phyloP scores from a whole-genome alignment of 1,140 invertebrate species.

The Panagrolaimus sp. region DNA sequence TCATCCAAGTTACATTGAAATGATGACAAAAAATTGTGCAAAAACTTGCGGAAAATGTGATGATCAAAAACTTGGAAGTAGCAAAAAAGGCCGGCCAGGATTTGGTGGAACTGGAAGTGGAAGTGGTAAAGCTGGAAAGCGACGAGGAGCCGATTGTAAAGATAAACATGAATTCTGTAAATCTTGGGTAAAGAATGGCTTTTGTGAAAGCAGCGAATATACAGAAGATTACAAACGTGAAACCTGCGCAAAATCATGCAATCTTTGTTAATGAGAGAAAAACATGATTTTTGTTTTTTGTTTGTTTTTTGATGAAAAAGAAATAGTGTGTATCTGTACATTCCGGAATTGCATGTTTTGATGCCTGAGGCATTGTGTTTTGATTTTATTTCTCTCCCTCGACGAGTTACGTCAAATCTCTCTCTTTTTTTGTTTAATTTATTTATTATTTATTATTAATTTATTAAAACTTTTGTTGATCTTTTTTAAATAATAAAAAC shows the following conservation, averaged over 20 bases:
- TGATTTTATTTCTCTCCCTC: too few species aligned
- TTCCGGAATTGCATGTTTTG: too few species aligned
- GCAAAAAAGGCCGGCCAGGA: slow-evolving; percentile 5
- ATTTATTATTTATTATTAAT: too few species aligned
- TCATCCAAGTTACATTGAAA: slow-evolving; percentile 37
- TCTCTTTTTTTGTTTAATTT: too few species aligned
- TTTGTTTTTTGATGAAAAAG: too few species aligned
- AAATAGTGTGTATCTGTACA: too few species aligned
- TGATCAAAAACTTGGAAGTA: slow-evolving; percentile 9
- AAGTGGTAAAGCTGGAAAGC: neutral
- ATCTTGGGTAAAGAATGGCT: slow-evolving; percentile 32
- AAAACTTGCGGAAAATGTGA: slow-evolving; percentile 42
- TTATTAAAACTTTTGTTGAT: too few species aligned
- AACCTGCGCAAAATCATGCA: slow-evolving; percentile 7
- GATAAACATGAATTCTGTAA: slow-evolving; percentile 21
- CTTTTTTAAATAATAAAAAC: too few species aligned
- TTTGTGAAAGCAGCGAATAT: slow-evolving; percentile 43
- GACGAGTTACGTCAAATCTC: too few species aligned
- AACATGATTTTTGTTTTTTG: too few species aligned
- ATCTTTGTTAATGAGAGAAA: neutral
- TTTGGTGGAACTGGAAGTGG: neutral
- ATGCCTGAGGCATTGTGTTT: too few species aligned
- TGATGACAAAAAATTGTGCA: slow-evolving; percentile 46
- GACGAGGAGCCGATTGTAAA: slow-evolving; percentile 20
- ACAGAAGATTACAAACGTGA: slow-evolving; percentile 25